A percentile compares a stretch with the other conserved stretches of the same genome.
These are phyloP conservation scores for Pristionchus entomophagus DNA, from an alignment of 2,888 invertebrate species.

Conservation along the genomic window DNA sequence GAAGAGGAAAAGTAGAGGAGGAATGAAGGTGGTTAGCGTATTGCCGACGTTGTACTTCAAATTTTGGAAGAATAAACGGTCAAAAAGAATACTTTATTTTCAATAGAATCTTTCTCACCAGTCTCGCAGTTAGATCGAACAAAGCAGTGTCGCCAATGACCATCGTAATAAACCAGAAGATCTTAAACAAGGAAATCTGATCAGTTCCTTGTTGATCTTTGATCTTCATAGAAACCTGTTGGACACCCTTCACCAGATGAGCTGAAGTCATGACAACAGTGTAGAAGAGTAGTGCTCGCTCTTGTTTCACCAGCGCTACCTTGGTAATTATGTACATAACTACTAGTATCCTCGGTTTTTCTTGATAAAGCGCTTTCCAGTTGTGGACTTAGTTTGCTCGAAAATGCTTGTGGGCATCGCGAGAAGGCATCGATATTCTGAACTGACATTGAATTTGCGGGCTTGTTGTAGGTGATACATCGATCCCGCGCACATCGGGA, in stretches of 20 bases:
- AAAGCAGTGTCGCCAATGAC: not conserved
- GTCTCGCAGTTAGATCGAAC: not conserved
- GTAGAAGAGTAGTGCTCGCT: not conserved
- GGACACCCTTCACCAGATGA: not conserved
- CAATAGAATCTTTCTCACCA: not conserved
- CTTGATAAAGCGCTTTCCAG: too few relatives aligned
- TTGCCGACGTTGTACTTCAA: not conserved
- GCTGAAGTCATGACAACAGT: not conserved
- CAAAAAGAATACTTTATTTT: not conserved
- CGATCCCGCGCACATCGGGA: not conserved
- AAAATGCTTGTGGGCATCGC: too few relatives aligned
- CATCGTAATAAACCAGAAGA: slow-evolving; percentile 7
- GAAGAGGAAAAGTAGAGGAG: not conserved
- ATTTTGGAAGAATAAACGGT: not conserved
- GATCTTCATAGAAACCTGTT: not conserved
- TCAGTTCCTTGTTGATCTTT: too few relatives aligned
- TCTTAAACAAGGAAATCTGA: not conserved
- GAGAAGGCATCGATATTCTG: not conserved
- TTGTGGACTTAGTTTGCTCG: too few relatives aligned
- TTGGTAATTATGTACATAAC: not conserved
- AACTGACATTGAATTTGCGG: not conserved
- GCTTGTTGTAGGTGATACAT: not conserved
- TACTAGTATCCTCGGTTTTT: not conserved
- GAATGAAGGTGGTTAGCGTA: not conserved
- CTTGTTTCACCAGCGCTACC: not conserved